These are phyloP conservation scores for Tribolium castaneum DNA, from an alignment of 1,140 invertebrate species.

Conservation along the genomic window DNA sequence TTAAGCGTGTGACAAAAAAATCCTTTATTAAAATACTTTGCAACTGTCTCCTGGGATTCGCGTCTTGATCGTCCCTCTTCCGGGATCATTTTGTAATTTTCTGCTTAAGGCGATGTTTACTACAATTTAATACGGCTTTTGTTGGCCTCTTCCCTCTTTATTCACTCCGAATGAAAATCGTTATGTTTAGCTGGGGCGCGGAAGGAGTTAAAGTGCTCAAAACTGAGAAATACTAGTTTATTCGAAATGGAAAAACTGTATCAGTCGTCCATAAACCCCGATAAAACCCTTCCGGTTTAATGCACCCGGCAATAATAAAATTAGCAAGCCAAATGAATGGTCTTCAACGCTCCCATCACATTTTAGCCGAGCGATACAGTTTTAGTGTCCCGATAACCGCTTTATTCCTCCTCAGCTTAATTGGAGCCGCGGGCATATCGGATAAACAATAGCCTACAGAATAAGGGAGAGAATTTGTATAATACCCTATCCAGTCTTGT, in stretches of 20 bases:
- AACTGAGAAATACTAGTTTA: not conserved
- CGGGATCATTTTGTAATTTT: conserved; percentile 52
- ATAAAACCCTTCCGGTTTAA: conserved; percentile 44
- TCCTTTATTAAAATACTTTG: conserved; percentile 55
- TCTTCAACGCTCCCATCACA: conserved; percentile 44
- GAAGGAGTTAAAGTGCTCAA: not conserved
- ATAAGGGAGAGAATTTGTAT: conserved; percentile 55
- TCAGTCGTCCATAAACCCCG: conserved; percentile 39
- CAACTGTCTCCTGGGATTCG: conserved; percentile 47
- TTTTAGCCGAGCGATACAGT: conserved; percentile 40
- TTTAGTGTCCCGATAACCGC: conserved; percentile 46
- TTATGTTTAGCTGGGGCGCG: conserved; percentile 4
- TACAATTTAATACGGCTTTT: conserved; percentile 46
- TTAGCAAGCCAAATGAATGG: conserved; percentile 47
- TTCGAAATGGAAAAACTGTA: not conserved
- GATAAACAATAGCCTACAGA: conserved; percentile 45
- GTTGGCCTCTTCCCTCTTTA: conserved; percentile 14
- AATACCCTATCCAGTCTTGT: conserved; percentile 49
- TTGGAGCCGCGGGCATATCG: conserved; percentile 28
- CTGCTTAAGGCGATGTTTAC: conserved; percentile 49
- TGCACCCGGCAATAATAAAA: conserved; percentile 43
- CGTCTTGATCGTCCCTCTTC: conserved; percentile 28
- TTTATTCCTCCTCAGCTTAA: conserved; percentile 39
- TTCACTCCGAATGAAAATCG: conserved; percentile 27
- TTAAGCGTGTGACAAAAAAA: conserved; percentile 54